Base-by-base conservation (phyloP, 1,140 invertebrate species). In the Anthonomus grandis region DNA sequence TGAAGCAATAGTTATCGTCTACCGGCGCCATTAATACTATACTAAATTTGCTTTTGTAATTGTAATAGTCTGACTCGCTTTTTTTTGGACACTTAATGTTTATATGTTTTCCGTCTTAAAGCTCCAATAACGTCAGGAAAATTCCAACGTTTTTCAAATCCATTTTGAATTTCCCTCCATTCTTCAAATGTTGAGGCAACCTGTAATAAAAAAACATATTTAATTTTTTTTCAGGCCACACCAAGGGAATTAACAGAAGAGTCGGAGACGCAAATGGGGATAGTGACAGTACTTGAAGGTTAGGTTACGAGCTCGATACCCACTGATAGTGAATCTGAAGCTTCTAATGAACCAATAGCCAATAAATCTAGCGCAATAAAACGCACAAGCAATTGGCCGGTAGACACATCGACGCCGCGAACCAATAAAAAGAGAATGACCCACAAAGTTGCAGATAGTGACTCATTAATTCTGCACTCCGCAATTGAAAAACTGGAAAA, bases 1-100 rank as follows among this genome's bases (percentile, higher is more conserved):
- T 55, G 49, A 75, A 72, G 49, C 60, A 58, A 54, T 74, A 74
- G 15, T 69, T 59, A 19, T 49, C 53, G 64, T 71, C 66, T 9
- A 61, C 68, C 2, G 71, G 42, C n/a, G 70, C 73, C 49, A 77
- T 19, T 12, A 63, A 31, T 10, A 63, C 48, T 15, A 60, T 60
- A 37, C 41, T 57, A 23, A 46, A 27, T 18, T 21, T 34, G 18
- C 36, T 22, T 47, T 60, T 60, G 23, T 63, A 60, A 34, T 63
- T 60, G 23, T 34, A 63, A 46, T 44, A 64, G 17, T 18, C 37
- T 13, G 13, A 38, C 12, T 4, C n/a, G n/a, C n/a, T n/a, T n/a
- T n/a, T n/a, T n/a, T n/a, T n/a, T n/a, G n/a, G n/a, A n/a, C n/a
- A n/a, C n/a, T n/a, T n/a, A n/a, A n/a, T n/a, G n/a, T n/a, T n/a